Conservation (phyloP, 2,888 invertebrate genomes). For the Lasioglossum calceatum region DNA sequence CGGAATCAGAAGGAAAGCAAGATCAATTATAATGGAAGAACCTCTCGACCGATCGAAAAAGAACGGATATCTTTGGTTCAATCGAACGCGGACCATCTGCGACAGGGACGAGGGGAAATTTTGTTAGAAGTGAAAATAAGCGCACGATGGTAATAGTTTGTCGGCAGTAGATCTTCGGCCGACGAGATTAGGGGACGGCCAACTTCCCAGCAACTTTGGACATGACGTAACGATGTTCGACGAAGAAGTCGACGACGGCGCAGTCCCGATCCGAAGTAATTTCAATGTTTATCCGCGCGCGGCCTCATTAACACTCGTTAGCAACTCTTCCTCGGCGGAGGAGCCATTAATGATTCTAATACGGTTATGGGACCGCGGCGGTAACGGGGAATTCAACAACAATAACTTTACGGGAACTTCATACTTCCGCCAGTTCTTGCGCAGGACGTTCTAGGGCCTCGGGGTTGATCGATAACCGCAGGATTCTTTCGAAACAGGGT, state of each 20-base stretch:
- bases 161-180: constrained; percentile 57
- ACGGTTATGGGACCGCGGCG: constrained; percentile 27
- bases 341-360: constrained; percentile 46
- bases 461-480: constrained; percentile 10
- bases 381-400: constrained; percentile 28
- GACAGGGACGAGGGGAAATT: constrained; percentile 33
- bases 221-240: constrained; percentile 57
- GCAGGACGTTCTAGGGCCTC: not conserved
- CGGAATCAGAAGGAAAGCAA: not conserved
- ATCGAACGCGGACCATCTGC: constrained; percentile 30
- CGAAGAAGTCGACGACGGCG: constrained; percentile 50
- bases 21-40: constrained; percentile 43
- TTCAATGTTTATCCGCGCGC: constrained; percentile 64
- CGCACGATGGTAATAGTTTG: constrained; percentile 67
- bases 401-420: constrained; percentile 17
- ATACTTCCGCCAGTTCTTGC: constrained; percentile 13
- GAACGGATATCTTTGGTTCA: constrained; percentile 52
- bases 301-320: constrained; percentile 46
- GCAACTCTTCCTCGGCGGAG: constrained; percentile 16
- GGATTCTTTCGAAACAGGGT: not conserved
- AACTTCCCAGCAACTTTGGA: constrained; percentile 60
- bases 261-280: constrained; percentile 62
- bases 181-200: constrained; percentile 51
- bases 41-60: constrained; percentile 28
- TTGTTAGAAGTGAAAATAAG: constrained; percentile 70